Percentiles rank a stretch among this genome's conserved stretches.
phyloP scores from a whole-genome alignment of 2,113 vertebrate genomes.

The Fregetta grallaria region DNA sequence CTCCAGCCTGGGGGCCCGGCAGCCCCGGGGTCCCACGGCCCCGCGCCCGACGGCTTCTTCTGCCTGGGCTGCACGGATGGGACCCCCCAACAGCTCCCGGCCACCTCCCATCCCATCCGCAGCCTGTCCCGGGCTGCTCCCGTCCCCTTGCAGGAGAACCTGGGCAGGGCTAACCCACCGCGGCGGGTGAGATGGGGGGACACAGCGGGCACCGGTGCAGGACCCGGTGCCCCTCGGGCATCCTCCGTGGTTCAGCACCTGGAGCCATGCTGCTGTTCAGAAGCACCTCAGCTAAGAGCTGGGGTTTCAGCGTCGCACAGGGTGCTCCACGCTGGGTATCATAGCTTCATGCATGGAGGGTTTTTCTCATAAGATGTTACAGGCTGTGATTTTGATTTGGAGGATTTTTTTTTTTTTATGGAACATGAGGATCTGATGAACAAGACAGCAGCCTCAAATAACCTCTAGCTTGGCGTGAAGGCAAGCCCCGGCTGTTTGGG shows the following conservation, averaged over 20 bases:
- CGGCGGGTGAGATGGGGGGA: accelerated
- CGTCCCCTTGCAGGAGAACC: accelerated
- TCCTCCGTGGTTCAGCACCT: accelerated
- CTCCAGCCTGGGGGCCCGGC: not conserved
- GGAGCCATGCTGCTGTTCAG: accelerated
- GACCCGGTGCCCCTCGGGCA: not conserved
- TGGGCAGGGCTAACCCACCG: not conserved
- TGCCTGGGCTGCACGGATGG: accelerated
- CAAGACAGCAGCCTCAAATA: slow-evolving; percentile 25
- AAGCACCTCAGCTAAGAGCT: not conserved
- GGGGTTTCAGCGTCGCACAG: not conserved
- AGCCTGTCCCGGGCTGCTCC: not conserved
- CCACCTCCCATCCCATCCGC: not conserved
- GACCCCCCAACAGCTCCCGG: not conserved
- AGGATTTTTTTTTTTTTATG: not conserved
- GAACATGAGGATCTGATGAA: slow-evolving; percentile 35
- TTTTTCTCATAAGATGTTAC: not conserved
- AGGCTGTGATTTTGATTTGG: not conserved
- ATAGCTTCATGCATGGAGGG: accelerated
- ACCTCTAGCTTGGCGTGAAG: slow-evolving; percentile 17
- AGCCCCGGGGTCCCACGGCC: not conserved
- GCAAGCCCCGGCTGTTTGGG: not conserved
- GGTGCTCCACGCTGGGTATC: not conserved
- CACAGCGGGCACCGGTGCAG: accelerated
- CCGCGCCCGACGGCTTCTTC: accelerated